Conservation (phyloP, 2,888 invertebrate species). For the Fragum sueziense region DNA sequence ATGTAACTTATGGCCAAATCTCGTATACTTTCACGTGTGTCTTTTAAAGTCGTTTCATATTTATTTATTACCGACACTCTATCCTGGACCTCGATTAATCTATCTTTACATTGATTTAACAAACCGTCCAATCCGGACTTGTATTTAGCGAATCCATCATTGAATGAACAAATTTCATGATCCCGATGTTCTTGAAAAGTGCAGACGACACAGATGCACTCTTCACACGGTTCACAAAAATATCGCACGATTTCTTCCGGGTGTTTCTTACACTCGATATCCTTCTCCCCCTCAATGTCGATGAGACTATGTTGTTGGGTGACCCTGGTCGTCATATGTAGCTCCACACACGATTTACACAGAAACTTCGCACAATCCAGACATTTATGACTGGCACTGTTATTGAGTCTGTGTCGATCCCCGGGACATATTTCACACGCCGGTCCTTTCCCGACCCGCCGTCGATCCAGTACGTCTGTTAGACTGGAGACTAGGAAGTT, state of each 20-base stretch:
- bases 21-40: slow-evolving; percentile 78
- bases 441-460: slow-evolving; percentile 67
- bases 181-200: slow-evolving; percentile 81
- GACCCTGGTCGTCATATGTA: slow-evolving; percentile 80
- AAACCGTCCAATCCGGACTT: slow-evolving; percentile 69
- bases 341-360: slow-evolving; percentile 79
- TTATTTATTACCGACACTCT: slow-evolving; percentile 76
- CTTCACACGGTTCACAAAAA: slow-evolving; percentile 81
- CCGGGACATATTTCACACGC: slow-evolving; percentile 78
- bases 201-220: slow-evolving; percentile 81
- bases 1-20: slow-evolving; percentile 79
- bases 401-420: slow-evolving; percentile 58
- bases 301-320: slow-evolving; percentile 80
- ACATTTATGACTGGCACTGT: slow-evolving; percentile 79
- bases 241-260: slow-evolving; percentile 80
- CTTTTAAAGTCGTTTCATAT: slow-evolving; percentile 77
- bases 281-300: slow-evolving; percentile 81
- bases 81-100: slow-evolving; percentile 69
- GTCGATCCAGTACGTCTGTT: slow-evolving; percentile 75
- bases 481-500: slow-evolving; percentile 81
- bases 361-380: slow-evolving; percentile 80
- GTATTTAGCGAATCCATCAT: slow-evolving; percentile 78
- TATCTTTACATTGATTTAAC: slow-evolving; percentile 68
- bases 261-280: slow-evolving; percentile 80
- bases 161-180: slow-evolving; percentile 81